Evolutionary conservation across 1,140 invertebrate genomes (phyloP).

Genomic region (Heliconius eleuchia): DNA sequence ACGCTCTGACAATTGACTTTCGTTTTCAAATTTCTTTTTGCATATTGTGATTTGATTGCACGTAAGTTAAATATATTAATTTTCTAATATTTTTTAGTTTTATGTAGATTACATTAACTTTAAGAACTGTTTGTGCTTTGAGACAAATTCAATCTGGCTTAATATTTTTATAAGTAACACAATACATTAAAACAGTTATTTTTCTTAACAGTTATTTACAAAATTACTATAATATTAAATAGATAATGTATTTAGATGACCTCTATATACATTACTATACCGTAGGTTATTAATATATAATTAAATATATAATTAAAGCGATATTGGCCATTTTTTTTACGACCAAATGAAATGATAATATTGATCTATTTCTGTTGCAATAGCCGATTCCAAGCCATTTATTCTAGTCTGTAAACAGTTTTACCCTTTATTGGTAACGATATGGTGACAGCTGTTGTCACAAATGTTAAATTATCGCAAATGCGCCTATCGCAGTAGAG

Average conservation of each 20-base stretch:
- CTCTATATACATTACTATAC: no score
- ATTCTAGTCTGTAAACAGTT: constrained; percentile 46
- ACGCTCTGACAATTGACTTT: constrained; percentile 21
- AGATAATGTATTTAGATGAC: no score
- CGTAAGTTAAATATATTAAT: background rate
- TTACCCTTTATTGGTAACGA: constrained; percentile 50
- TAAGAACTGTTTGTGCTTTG: no score
- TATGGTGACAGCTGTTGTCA: constrained; percentile 53
- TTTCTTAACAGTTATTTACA: no score
- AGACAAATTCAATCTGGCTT: no score
- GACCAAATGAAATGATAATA: background rate
- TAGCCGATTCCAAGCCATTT: constrained; percentile 28
- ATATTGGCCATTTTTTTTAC: background rate
- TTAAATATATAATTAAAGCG: background rate
- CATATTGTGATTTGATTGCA: background rate
- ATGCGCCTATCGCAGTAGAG: constrained; percentile 46
- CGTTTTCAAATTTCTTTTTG: background rate
- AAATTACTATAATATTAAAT: no score
- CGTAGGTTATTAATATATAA: no score
- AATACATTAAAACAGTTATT: no score
- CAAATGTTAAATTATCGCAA: constrained; percentile 54
- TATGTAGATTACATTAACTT: no score
- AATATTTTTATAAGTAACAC: no score
- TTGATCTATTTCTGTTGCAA: constrained; percentile 2
- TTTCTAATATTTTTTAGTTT: background rate